phyloP scores from a whole-genome alignment of 2,113 vertebrate species.

The Lasiurus borealis region DNA sequence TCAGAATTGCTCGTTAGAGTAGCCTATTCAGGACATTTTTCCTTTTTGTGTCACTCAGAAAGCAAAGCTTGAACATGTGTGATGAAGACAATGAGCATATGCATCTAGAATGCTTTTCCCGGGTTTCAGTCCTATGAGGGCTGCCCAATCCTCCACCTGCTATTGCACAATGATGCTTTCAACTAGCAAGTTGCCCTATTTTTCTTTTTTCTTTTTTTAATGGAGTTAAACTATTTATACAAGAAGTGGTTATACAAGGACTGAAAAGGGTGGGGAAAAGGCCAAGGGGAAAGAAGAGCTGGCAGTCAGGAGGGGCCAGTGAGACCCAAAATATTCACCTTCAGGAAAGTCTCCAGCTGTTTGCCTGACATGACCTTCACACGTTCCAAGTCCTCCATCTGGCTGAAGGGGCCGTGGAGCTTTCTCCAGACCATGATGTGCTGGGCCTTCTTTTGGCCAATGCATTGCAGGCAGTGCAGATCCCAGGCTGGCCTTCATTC shows the following conservation, averaged over 20 bases:
- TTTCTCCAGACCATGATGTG: conserved; percentile 94
- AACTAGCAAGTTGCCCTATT: not conserved
- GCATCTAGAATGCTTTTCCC: not conserved
- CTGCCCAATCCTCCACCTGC: not conserved
- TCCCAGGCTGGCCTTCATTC: conserved; percentile 89
- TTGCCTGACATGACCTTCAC: conserved; percentile 70
- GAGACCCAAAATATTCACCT: conserved; percentile 80
- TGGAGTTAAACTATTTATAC: conserved; percentile 60
- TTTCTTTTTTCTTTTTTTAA: not conserved
- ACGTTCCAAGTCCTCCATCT: conserved; percentile 83
- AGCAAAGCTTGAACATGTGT: not conserved
- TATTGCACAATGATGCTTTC: not conserved
- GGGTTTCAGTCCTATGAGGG: not conserved
- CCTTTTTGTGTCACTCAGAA: not conserved
- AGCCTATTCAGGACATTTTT: not conserved
- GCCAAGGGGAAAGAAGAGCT: not conserved
- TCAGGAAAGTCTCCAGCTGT: conserved; percentile 77
- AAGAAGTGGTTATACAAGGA: not conserved
- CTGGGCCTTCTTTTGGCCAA: conserved; percentile 94
- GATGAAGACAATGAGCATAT: not conserved
- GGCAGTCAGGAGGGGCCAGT: conserved; percentile 56
- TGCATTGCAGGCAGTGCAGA: conserved; percentile 91
- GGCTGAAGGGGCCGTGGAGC: conserved; percentile 88
- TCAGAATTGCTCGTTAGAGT: not conserved
- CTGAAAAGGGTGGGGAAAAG: not conserved